Evolutionary conservation across 2,888 invertebrate species (phyloP), one percentile per base, ranked within the genome.

Genomic region (Leptarthrus brevirostris): DNA sequence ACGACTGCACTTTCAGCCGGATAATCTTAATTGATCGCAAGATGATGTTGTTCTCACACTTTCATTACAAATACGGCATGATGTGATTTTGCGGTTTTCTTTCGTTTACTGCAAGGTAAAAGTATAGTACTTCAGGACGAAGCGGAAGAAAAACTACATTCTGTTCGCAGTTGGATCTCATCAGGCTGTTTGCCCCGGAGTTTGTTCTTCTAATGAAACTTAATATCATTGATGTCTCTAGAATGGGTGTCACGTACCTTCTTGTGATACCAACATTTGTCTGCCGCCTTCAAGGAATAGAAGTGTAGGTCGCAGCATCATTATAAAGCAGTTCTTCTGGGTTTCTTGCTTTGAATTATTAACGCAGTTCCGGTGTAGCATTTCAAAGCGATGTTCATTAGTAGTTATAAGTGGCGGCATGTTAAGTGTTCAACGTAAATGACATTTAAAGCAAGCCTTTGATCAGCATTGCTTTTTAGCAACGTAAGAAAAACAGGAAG

Each of bases 331-430:
- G n/a, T 16, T 18, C 58, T 58, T 36, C n/a, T 36, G 36, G 58
- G 36, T 58, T 58, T 58, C 58, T 36, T 18, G 58, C 36, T 58
- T 58, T 58, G 36, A 34, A 58, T 58, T 58, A 58, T 58, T 18
- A 58, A 58, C 58, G 58, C 58, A 58, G 58, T 58, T 58, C 58
- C 58, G 58, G 58, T 58, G 58, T 58, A 58, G 58, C 58, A n/a
- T 58, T 58, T 58, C 58, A 58, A 58, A 58, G 58, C 36, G 58
- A 58, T 36, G 58, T 58, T 58, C 58, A 58, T 58, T 58, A 58
- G 58, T 58, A 58, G 36, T 58, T 58, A 58, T 40, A 58, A 58
- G 36, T 36, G 20, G 58, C 36, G 36, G 20, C 18, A 58, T 36
- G 58, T 58, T 58, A 58, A 58, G 58, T 36, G 58, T 58, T 16